A percentile compares a stretch with the other conserved stretches of the same genome.
phyloP scores from a whole-genome alignment of 2,888 invertebrate species.

The Trichogramma dendrolimi region DNA sequence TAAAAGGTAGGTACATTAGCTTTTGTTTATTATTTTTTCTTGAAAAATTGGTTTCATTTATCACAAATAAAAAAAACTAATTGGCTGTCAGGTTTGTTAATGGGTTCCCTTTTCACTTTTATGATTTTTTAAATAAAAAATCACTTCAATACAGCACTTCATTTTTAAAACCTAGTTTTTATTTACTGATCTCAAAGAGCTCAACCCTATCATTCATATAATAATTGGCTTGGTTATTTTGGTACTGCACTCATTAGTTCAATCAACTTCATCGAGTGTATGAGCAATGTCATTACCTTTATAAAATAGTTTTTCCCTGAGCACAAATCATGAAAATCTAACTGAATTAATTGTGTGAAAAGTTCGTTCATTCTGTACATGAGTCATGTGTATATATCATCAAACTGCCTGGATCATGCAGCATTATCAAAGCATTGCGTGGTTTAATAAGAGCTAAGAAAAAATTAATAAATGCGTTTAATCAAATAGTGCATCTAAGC shows the following conservation, averaged over 20 bases:
- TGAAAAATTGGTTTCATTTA: neutral
- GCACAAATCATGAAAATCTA: neutral
- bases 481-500: no score
- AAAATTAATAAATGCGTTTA: no score
- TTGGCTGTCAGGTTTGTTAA: slow-evolving; percentile 48
- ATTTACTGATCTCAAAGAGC: no score
- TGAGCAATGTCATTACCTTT: no score
- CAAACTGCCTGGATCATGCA: slow-evolving; percentile 19
- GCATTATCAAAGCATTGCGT: slow-evolving; percentile 21
- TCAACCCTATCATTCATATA: no score
- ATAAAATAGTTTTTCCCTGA: no score
- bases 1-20: slow-evolving; percentile 27
- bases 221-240: neutral
- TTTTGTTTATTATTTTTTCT: slow-evolving; percentile 18
- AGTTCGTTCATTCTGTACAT: no score
- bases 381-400: slow-evolving; percentile 19
- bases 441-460: slow-evolving; percentile 13
- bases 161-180: neutral
- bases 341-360: slow-evolving; percentile 1
- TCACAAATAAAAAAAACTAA: slow-evolving; percentile 29
- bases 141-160: slow-evolving; percentile 16
- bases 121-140: no score
- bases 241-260: slow-evolving; percentile 16
- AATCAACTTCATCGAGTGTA: no score
- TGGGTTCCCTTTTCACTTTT: slow-evolving; percentile 26